Conservation (phyloP, 1,140 invertebrate species). For the Trichoplusia ni region DNA sequence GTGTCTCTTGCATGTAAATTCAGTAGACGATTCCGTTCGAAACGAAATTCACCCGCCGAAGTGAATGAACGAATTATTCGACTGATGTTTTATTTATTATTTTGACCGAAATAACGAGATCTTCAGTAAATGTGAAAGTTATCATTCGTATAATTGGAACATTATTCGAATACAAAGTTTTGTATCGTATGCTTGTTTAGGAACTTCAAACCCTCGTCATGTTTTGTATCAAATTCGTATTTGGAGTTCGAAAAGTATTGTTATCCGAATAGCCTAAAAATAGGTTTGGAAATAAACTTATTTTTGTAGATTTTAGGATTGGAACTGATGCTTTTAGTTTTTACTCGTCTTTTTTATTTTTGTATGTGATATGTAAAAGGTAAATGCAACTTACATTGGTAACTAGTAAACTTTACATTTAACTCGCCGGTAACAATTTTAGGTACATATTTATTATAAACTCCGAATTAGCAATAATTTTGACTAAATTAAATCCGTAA, state of each 20-base stretch:
- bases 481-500: no score
- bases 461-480: no score
- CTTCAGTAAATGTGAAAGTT: constrained; percentile 13
- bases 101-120: constrained; percentile 21
- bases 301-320: constrained; percentile 6
- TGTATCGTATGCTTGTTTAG: neutral
- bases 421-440: no score
- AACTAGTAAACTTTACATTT: no score
- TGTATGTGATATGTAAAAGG: no score
- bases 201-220: constrained; percentile 11
- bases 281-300: constrained; percentile 2
- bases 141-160: constrained; percentile 21
- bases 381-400: no score
- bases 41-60: constrained; percentile 19
- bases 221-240: constrained; percentile 10
- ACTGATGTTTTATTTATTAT: constrained; percentile 27
- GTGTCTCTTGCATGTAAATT: constrained; percentile 24
- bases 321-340: no score
- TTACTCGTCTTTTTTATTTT: no score
- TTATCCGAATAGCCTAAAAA: constrained; percentile 17
- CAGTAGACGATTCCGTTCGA: neutral
- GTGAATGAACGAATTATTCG: constrained; percentile 22
- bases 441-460: no score
- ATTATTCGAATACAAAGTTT: constrained; percentile 15
- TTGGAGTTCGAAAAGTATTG: neutral